These are phyloP conservation scores for Sarcophilus harrisii DNA, from an alignment of 2,797 vertebrate species.

Conservation along the genomic window DNA sequence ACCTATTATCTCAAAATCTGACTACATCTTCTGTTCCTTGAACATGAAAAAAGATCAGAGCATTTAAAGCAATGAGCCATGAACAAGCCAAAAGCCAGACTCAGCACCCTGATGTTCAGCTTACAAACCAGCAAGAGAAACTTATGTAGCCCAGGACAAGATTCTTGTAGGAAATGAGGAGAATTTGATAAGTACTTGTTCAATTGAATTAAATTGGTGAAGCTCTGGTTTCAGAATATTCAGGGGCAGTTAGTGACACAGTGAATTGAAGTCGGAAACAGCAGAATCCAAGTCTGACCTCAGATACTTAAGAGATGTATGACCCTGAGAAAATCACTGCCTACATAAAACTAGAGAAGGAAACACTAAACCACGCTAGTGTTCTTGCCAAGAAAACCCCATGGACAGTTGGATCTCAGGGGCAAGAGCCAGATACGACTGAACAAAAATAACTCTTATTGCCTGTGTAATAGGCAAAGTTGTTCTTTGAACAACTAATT, in stretches of 20 bases:
- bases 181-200: not conserved
- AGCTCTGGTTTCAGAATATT: too few species aligned
- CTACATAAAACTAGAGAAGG: not conserved
- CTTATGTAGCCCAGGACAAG: not conserved
- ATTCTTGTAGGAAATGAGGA: not conserved
- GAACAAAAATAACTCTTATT: not conserved
- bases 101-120: slow-evolving; percentile 67
- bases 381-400: not conserved
- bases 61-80: not conserved
- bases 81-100: slow-evolving; percentile 48
- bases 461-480: not conserved
- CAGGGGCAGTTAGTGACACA: not conserved
- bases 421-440: not conserved
- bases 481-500: not conserved
- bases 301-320: not conserved
- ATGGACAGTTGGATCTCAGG: not conserved
- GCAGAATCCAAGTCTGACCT: not conserved
- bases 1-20: slow-evolving; percentile 80
- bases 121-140: slow-evolving; percentile 62
- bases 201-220: not conserved
- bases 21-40: slow-evolving; percentile 78
- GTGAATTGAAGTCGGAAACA: not conserved
- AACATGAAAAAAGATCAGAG: slow-evolving; percentile 75
- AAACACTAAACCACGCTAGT: not conserved
- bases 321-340: not conserved